phyloP scores from a whole-genome alignment of 2,797 vertebrate species.

The Lemur catta region DNA sequence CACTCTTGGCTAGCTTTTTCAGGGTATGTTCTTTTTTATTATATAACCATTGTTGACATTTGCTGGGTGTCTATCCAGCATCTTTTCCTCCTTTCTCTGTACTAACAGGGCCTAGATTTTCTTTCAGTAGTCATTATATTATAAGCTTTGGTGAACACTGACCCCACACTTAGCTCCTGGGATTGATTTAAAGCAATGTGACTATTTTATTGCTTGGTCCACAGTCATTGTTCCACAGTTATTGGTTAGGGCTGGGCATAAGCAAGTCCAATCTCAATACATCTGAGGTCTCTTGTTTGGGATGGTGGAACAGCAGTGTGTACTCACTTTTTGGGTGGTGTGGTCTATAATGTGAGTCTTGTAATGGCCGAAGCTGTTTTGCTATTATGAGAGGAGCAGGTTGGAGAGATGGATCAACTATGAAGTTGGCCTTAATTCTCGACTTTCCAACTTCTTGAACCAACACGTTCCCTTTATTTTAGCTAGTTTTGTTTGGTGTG shows the following conservation, averaged over 20 bases:
- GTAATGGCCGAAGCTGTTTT: conserved; percentile 7
- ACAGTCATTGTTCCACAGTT: not conserved
- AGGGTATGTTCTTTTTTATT: not conserved
- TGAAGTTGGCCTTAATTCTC: not conserved
- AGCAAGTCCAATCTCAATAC: not conserved
- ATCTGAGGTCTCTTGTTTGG: not conserved
- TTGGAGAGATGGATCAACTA: not conserved
- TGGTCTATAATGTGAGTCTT: not conserved
- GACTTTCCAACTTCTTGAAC: not conserved
- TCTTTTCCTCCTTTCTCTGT: not conserved
- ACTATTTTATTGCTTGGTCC: not conserved
- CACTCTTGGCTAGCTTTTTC: not conserved
- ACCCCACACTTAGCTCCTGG: not conserved
- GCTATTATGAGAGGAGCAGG: not conserved
- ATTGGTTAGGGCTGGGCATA: not conserved
- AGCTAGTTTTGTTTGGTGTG: not conserved
- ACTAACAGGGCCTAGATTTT: not conserved
- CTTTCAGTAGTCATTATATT: not conserved
- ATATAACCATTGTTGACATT: not conserved
- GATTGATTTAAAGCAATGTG: not conserved
- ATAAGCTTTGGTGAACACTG: not conserved
- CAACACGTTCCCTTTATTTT: not conserved
- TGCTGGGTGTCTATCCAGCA: not conserved
- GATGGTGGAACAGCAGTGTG: not conserved
- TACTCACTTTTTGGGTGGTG: not conserved